These are phyloP conservation scores for Engraulis encrasicolus DNA, from an alignment of 2,113 vertebrate species.

Conservation along the genomic window DNA sequence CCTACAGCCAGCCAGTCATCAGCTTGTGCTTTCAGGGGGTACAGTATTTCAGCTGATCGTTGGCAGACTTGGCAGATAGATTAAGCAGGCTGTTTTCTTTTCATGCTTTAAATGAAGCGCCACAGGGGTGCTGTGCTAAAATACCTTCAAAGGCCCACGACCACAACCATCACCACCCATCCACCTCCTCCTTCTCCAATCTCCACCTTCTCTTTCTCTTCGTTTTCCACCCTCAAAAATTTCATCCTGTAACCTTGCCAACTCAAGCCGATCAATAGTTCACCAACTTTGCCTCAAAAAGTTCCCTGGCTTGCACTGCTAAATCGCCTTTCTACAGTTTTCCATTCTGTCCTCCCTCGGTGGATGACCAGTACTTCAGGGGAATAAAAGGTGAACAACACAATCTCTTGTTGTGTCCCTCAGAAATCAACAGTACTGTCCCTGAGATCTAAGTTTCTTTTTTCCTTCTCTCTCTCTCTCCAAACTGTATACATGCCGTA, in stretches of 20 bases:
- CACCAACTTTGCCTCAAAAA: conserved; percentile 41
- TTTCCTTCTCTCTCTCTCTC: too few relatives aligned
- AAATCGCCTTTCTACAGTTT: conserved; percentile 33
- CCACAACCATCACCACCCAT: too few relatives aligned
- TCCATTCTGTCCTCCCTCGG: not conserved
- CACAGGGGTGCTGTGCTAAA: conserved; percentile 43
- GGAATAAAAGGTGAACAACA: not conserved
- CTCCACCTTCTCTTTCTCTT: not conserved
- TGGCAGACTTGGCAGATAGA: conserved; percentile 48
- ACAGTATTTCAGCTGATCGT: conserved; percentile 40
- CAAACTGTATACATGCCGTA: not conserved
- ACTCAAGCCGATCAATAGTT: conserved; percentile 59
- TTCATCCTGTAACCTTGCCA: conserved; percentile 53
- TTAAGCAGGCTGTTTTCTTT: conserved; percentile 44
- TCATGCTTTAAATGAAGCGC: conserved; percentile 47
- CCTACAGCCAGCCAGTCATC: not conserved
- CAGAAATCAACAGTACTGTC: not conserved
- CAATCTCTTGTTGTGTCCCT: not conserved
- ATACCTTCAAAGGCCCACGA: too few relatives aligned
- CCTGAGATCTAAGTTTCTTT: not conserved
- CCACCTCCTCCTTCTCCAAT: conserved; percentile 24
- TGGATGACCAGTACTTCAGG: not conserved
- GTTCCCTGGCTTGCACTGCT: conserved; percentile 39
- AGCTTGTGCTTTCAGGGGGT: not conserved
- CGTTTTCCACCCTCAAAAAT: conserved; percentile 36